A percentile compares a stretch with the other conserved stretches of the same genome.
These are phyloP conservation scores for Scaptomyza graminum DNA, from an alignment of 1,140 invertebrate genomes.

Conservation along the genomic window DNA sequence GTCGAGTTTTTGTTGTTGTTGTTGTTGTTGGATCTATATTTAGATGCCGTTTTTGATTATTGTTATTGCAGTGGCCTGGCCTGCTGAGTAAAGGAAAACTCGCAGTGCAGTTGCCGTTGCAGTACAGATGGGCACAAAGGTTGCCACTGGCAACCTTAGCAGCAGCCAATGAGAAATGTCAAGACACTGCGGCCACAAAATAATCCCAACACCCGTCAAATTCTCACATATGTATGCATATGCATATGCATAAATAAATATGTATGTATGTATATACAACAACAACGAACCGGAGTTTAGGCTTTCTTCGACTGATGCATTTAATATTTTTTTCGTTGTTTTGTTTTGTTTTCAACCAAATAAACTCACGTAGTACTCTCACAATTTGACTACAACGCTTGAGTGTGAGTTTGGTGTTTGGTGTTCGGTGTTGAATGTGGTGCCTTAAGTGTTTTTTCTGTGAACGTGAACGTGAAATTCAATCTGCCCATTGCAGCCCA, in stretches of 20 bases:
- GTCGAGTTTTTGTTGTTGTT: too few relatives aligned
- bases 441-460: constrained; percentile 49
- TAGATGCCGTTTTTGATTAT: constrained; percentile 64
- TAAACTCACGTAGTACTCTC: constrained; percentile 70
- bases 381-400: constrained; percentile 41
- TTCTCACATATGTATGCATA: constrained; percentile 63
- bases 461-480: constrained; percentile 55
- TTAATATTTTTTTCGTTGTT: constrained; percentile 44
- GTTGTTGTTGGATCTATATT: constrained; percentile 61
- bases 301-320: constrained; percentile 50
- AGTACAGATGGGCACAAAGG: constrained; percentile 30
- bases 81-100: background rate
- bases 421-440: background rate
- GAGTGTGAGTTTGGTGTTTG: constrained; percentile 15
- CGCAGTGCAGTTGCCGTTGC: too few relatives aligned
- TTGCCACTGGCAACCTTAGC: constrained; percentile 11
- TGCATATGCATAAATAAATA: too few relatives aligned
- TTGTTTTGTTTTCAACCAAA: constrained; percentile 38
- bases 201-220: constrained; percentile 67
- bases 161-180: background rate
- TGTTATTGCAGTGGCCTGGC: constrained; percentile 47
- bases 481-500: constrained; percentile 37
- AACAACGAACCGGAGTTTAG: background rate
- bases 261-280: too few relatives aligned
- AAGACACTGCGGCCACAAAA: constrained; percentile 50